Base-by-base conservation (phyloP, 2,888 invertebrate species). In the Drosophila mayaguana region DNA sequence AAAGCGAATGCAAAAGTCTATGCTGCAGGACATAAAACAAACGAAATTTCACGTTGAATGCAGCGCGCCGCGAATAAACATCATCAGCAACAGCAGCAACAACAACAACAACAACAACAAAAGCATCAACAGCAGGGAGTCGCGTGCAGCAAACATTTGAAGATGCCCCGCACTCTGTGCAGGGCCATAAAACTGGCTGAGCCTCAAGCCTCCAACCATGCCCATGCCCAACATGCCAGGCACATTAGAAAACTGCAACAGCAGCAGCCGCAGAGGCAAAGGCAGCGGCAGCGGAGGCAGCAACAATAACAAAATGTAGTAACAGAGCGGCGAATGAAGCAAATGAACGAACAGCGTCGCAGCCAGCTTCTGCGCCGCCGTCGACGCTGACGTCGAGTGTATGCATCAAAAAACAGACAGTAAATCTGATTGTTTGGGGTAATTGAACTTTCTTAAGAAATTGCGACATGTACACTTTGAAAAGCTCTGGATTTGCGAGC, bases 381-480 rank as follows among this genome's bases (percentile, higher is more conserved):
- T 34, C 53, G 59, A 25, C 68, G 75, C 53, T 56, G 81, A 50
- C 78, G 78, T 73, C 79, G 82, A 86, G 83, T 85, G 83, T 88
- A 85, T 86, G 86, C 88, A 88, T 85, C 85, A 83, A 86, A 85
- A 87, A 87, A 91, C 90, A 91, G 91, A 91, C 91, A 91, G 91
- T 91, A 91, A 91, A 91, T 91, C 91, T 91, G 90, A 91, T 91
- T 91, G 90, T 90, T 90, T 90, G 91, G 90, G 91, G 91, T 91
- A 91, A 91, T 91, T 91, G 91, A 91, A 91, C 91, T 91, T 91
- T 91, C 91, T 91, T 91, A 91, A 91, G 91, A 91, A 91, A 91
- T 91, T 91, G 91, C 91, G 91, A 91, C 91, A 91, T 90, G 87
- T 80, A 90, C 91, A 91, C 90, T 91, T 91, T 91, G 90, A 91